phyloP scores from a whole-genome alignment of 2,888 invertebrate species.

The Achlya flavicornis region DNA sequence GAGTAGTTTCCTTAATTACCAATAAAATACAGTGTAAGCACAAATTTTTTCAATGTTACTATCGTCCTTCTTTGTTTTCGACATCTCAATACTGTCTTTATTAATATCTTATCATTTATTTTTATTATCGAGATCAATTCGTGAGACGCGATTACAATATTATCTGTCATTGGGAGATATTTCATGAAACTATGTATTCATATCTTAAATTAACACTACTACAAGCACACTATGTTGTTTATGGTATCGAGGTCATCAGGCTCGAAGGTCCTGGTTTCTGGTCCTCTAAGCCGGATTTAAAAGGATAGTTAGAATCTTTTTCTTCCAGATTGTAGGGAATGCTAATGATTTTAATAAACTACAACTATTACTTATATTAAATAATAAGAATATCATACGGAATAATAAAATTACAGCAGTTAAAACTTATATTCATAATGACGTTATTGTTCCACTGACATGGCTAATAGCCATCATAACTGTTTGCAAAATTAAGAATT shows the following conservation, averaged over 20 bases:
- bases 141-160: conserved; percentile 23
- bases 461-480: background rate
- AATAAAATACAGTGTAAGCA: too few species aligned
- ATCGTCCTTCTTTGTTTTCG: background rate
- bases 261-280: background rate
- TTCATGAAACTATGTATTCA: conserved; percentile 10
- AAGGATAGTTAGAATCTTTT: background rate
- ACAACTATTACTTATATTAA: too few species aligned
- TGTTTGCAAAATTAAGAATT: background rate
- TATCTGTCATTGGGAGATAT: conserved; percentile 23
- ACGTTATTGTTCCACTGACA: background rate
- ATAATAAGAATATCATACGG: background rate
- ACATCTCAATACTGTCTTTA: conserved; percentile 8
- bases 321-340: background rate
- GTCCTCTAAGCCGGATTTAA: background rate
- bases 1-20: background rate
- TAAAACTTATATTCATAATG: background rate
- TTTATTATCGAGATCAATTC: conserved; percentile 19
- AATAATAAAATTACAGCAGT: background rate
- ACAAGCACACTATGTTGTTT: conserved; percentile 1
- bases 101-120: conserved; percentile 23
- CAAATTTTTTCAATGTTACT: too few species aligned
- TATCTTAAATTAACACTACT: conserved; percentile 15
- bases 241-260: background rate
- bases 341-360: background rate